Evolutionary conservation across 1,140 invertebrate genomes (phyloP).

Genomic region (Calliopsis andreniformis): DNA sequence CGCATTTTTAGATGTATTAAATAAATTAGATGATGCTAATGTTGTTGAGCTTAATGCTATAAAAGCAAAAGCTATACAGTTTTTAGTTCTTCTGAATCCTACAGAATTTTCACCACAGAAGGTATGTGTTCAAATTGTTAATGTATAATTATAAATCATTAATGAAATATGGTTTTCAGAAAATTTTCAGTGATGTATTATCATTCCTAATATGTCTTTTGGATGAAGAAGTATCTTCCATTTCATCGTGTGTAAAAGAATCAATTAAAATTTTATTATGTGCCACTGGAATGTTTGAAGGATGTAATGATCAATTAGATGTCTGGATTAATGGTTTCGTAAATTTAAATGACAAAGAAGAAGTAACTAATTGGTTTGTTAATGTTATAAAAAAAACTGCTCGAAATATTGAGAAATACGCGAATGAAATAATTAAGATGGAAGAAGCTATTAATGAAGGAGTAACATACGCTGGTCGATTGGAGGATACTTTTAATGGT

Average conservation of each 20-base stretch:
- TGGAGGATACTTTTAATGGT: slow-evolving; percentile 69
- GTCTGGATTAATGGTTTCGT: slow-evolving; percentile 84
- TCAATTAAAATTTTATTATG: slow-evolving; percentile 82
- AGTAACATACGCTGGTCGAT: slow-evolving; percentile 36
- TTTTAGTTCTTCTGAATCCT: slow-evolving; percentile 84
- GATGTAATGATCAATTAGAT: slow-evolving; percentile 84
- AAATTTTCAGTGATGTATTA: slow-evolving; percentile 83
- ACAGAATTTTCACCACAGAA: slow-evolving; percentile 82
- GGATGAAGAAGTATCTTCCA: slow-evolving; percentile 24
- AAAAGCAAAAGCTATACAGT: slow-evolving; percentile 85
- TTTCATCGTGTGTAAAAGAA: slow-evolving; percentile 56
- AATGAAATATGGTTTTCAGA: slow-evolving; percentile 51
- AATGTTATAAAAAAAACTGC: slow-evolving; percentile 66
- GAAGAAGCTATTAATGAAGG: slow-evolving; percentile 62
- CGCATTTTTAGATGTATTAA: slow-evolving; percentile 64
- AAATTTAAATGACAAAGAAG: slow-evolving; percentile 68
- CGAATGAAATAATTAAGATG: slow-evolving; percentile 56
- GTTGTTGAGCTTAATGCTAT: slow-evolving; percentile 77
- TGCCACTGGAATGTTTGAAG: slow-evolving; percentile 84
- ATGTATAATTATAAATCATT: slow-evolving; percentile 2
- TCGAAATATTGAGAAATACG: slow-evolving; percentile 70
- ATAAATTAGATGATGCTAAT: slow-evolving; percentile 59
- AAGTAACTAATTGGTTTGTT: slow-evolving; percentile 71
- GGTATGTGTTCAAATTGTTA: slow-evolving; percentile 46
- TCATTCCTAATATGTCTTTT: slow-evolving; percentile 81